A percentile compares a stretch with the other conserved stretches of the same genome.
These are phyloP conservation scores for Daptonema setosum DNA, from an alignment of 2,888 invertebrate genomes.

Conservation along the genomic window DNA sequence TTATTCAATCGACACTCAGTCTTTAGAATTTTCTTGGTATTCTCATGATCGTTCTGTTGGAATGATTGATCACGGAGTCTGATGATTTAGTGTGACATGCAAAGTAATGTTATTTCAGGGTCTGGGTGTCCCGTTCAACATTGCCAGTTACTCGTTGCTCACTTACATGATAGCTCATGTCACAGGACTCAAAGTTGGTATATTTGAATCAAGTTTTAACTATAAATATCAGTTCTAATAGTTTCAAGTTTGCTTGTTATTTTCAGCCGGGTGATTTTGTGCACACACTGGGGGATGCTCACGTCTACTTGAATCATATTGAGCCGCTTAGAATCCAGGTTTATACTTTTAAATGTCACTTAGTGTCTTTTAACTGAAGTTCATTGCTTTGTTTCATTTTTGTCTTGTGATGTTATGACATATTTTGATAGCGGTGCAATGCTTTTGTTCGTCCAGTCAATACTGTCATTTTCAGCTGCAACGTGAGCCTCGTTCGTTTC, in stretches of 20 bases:
- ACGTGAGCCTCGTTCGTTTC: slow-evolving; percentile 53
- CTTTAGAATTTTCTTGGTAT: too few relatives aligned
- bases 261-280: slow-evolving; percentile 66
- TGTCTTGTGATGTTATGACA: neutral
- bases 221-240: neutral
- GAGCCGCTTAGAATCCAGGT: slow-evolving; percentile 56
- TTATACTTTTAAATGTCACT: too few relatives aligned
- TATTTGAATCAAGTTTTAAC: neutral
- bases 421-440: neutral
- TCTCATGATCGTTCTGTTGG: too few relatives aligned
- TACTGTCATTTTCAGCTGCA: slow-evolving; percentile 33
- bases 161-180: slow-evolving; percentile 89
- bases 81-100: too few relatives aligned
- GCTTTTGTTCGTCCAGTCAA: neutral
- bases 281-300: slow-evolving; percentile 80
- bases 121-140: slow-evolving; percentile 91
- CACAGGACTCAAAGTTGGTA: slow-evolving; percentile 53
- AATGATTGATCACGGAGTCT: too few relatives aligned
- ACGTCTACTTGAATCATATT: slow-evolving; percentile 73
- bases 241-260: neutral
- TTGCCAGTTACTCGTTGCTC: slow-evolving; percentile 78
- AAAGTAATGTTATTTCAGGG: slow-evolving; percentile 27
- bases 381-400: too few relatives aligned
- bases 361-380: too few relatives aligned
- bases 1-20: slow-evolving; percentile 9